Percentiles rank a stretch among this genome's conserved stretches.
Evolutionary conservation across 2,888 invertebrate species (phyloP).

Genomic region (Drosophila tripunctata): DNA sequence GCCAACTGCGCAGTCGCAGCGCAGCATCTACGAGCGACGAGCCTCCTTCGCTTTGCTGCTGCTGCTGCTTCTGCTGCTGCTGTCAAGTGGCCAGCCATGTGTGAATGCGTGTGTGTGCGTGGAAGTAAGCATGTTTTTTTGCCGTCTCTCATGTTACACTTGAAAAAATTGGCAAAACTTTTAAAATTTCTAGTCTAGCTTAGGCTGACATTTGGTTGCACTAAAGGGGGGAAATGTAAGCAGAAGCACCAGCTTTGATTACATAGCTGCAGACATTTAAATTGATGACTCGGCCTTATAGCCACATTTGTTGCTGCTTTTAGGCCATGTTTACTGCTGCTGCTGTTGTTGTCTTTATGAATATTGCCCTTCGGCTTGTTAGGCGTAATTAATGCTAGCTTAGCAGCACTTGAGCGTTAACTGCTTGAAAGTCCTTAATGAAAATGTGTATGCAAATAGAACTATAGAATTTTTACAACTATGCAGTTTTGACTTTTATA

Average conservation of each 20-base stretch:
- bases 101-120: slow-evolving; percentile 5
- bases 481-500: too few species aligned
- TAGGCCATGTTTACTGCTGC: slow-evolving; percentile 20
- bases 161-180: slow-evolving; percentile 13
- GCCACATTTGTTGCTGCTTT: slow-evolving; percentile 13
- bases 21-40: slow-evolving; percentile 58
- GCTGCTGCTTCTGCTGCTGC: too few species aligned
- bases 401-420: slow-evolving; percentile 6
- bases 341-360: slow-evolving; percentile 51
- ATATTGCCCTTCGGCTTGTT: slow-evolving; percentile 48
- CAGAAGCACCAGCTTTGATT: slow-evolving; percentile 47
- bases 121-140: slow-evolving; percentile 34
- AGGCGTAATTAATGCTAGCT: slow-evolving; percentile 22
- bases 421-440: neutral
- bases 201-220: neutral
- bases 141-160: slow-evolving; percentile 43
- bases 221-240: neutral
- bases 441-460: neutral
- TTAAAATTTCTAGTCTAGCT: slow-evolving; percentile 1
- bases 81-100: slow-evolving; percentile 42
- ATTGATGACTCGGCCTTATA: slow-evolving; percentile 51
- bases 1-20: slow-evolving; percentile 51
- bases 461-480: neutral
- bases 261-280: slow-evolving; percentile 52
- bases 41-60: slow-evolving; percentile 65